phyloP scores from a whole-genome alignment of 2,113 vertebrate species.

The Crocuta crocuta region DNA sequence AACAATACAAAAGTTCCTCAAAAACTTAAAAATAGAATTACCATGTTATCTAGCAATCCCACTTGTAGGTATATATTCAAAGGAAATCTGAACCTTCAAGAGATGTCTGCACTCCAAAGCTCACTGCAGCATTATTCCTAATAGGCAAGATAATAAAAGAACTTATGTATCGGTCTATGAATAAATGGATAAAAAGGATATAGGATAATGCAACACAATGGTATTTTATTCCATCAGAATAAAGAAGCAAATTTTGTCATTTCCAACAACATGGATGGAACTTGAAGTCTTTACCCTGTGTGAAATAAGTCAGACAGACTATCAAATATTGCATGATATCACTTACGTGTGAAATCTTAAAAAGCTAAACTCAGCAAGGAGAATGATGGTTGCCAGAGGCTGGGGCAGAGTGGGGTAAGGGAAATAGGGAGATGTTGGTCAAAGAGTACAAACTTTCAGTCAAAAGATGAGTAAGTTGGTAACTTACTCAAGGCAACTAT shows the following conservation, averaged over 20 bases:
- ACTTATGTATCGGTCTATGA: not conserved
- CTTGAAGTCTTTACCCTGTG: not conserved
- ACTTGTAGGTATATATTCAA: not conserved
- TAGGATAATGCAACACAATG: not conserved
- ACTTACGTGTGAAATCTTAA: not conserved
- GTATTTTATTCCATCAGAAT: not conserved
- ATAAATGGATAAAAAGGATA: not conserved
- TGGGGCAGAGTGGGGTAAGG: not conserved
- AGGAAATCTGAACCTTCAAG: not conserved
- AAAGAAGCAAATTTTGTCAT: not conserved
- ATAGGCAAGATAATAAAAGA: not conserved
- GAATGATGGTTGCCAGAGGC: not conserved
- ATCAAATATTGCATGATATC: not conserved
- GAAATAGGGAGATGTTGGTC: not conserved
- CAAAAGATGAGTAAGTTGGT: not conserved
- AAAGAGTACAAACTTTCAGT: not conserved
- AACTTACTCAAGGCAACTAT: not conserved
- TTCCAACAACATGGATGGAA: not conserved
- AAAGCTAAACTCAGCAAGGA: not conserved
- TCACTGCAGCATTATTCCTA: not conserved
- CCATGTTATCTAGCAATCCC: not conserved
- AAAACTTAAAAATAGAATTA: not conserved
- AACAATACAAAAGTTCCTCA: not conserved
- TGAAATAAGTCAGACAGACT: not conserved
- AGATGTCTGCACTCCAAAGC: not conserved